phyloP scores from a whole-genome alignment of 2,113 vertebrate species.

The Anolis sagrei region DNA sequence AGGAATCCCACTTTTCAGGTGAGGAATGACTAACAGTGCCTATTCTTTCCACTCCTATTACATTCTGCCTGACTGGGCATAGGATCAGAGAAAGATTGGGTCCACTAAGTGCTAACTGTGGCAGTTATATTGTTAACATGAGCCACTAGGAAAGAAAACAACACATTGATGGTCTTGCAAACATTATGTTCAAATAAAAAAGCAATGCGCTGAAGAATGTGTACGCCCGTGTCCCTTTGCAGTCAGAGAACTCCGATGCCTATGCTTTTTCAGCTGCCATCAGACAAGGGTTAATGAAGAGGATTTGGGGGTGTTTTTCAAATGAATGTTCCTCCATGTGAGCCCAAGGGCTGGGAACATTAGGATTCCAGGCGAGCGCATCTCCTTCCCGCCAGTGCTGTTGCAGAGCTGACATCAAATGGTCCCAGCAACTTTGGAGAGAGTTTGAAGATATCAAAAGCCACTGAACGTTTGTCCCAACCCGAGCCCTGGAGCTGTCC shows the following conservation, averaged over 20 bases:
- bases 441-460: constrained; percentile 17
- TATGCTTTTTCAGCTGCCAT: not conserved
- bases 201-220: not conserved
- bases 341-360: not conserved
- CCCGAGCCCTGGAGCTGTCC: not conserved
- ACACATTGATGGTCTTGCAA: no score
- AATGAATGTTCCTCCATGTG: not conserved
- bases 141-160: no score
- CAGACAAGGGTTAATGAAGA: not conserved
- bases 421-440: constrained; percentile 12
- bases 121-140: no score
- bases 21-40: no score
- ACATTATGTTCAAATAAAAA: no score
- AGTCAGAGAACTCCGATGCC: not conserved
- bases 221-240: not conserved
- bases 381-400: not conserved
- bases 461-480: not conserved
- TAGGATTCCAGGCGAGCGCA: constrained; percentile 17
- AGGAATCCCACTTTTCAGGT: no score
- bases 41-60: no score
- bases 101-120: no score
- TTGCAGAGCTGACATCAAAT: constrained; percentile 5
- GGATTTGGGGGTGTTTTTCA: no score
- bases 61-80: no score
- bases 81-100: no score